A percentile compares a stretch with the other conserved stretches of the same genome.
phyloP scores from a whole-genome alignment of 2,888 invertebrate species.

The Caenorhabditis panamensis region DNA sequence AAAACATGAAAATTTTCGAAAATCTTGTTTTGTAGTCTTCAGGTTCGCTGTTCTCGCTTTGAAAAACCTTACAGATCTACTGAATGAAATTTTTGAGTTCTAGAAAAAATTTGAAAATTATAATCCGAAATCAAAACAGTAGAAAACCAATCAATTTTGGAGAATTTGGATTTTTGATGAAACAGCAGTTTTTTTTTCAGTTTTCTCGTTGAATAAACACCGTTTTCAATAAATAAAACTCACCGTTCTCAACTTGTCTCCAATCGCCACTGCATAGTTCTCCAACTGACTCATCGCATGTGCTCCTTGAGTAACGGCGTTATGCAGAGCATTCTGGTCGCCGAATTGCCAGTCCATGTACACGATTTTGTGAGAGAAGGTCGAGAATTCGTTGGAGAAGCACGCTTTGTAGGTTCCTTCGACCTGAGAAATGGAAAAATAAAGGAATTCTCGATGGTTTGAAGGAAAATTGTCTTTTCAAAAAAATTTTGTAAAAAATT shows the following conservation, averaged over 20 bases:
- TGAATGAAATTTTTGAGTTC: too few relatives aligned
- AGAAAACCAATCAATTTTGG: too few relatives aligned
- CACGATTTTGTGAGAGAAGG: conserved; percentile 97
- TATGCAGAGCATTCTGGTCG: conserved; percentile 59
- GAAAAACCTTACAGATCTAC: too few relatives aligned
- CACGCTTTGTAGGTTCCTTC: conserved; percentile 85
- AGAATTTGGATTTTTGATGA: too few relatives aligned
- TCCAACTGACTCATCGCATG: conserved; percentile 76
- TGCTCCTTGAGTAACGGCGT: conserved; percentile 61
- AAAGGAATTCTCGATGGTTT: not conserved
- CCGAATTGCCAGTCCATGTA: conserved; percentile 93
- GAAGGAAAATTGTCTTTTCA: not conserved
- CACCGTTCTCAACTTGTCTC: conserved; percentile 76
- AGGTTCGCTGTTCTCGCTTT: too few relatives aligned
- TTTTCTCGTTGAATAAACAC: not conserved
- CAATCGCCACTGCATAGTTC: conserved; percentile 75
- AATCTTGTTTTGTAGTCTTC: too few relatives aligned
- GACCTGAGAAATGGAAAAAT: conserved; percentile 34
- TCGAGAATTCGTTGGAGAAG: conserved; percentile 99
- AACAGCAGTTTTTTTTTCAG: not conserved
- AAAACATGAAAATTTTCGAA: too few relatives aligned
- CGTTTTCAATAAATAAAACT: conserved; percentile 16
- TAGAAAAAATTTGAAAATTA: too few relatives aligned
- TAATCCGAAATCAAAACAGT: too few relatives aligned
- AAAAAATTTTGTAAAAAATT: not conserved